Percentiles rank a stretch among this genome's conserved stretches.
Evolutionary conservation across 1,140 invertebrate genomes (phyloP).

Genomic region (Neodiprion fabricii): DNA sequence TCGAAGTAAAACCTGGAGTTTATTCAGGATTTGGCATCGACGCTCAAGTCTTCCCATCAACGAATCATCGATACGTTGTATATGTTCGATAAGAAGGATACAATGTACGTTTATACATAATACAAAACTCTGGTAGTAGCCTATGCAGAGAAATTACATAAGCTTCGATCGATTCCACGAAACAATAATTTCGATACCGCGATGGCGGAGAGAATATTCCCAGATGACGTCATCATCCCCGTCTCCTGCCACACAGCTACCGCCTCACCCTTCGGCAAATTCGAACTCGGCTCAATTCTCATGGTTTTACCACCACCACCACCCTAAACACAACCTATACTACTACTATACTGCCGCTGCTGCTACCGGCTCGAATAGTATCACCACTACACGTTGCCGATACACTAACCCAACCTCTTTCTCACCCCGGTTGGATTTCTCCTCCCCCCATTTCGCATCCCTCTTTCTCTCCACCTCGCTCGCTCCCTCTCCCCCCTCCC

Average conservation of each 20-base stretch:
- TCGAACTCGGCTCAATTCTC: constrained; percentile 4
- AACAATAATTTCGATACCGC: constrained; percentile 7
- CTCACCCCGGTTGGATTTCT: constrained; percentile 10
- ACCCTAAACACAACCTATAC: background rate
- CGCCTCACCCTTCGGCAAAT: background rate
- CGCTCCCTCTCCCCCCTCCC: constrained; percentile 24
- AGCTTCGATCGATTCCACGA: constrained; percentile 3
- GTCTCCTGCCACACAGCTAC: background rate
- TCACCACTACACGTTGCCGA: background rate
- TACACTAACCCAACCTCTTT: constrained; percentile 29
- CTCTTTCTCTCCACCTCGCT: constrained; percentile 23
- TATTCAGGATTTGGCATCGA: no score
- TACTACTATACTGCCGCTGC: background rate
- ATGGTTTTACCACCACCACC: background rate
- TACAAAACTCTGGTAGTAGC: no score
- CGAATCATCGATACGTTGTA: background rate
- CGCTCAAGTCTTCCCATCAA: no score
- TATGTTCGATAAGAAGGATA: no score
- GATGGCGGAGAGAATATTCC: background rate
- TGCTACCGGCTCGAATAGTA: no score
- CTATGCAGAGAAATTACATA: no score
- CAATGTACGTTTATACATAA: background rate
- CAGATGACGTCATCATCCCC: constrained; percentile 3
- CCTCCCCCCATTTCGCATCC: constrained; percentile 13
- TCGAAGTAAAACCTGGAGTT: no score